A percentile compares a stretch with the other conserved stretches of the same genome.
phyloP scores from a whole-genome alignment of 2,888 invertebrate species.

The Adelognathus sp. region DNA sequence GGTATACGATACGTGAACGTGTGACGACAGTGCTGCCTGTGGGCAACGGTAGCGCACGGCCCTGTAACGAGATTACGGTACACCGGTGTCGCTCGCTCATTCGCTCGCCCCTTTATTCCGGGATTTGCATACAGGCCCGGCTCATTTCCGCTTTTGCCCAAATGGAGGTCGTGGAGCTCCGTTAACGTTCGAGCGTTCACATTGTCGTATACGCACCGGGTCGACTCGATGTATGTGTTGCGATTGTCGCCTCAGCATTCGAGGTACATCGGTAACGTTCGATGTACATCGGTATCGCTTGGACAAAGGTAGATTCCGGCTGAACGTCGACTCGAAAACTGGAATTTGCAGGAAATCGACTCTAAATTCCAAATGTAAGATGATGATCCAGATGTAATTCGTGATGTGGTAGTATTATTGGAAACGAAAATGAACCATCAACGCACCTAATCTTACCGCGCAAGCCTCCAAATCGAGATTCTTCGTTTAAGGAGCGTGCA shows the following conservation, averaged over 20 bases:
- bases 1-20: not conserved
- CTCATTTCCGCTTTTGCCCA: slow-evolving; percentile 75
- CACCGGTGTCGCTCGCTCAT: slow-evolving; percentile 36
- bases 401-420: too few species aligned
- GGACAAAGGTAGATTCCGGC: too few species aligned
- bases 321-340: too few species aligned
- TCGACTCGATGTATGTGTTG: not conserved
- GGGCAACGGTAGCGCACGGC: slow-evolving; percentile 52
- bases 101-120: slow-evolving; percentile 52
- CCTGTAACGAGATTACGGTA: slow-evolving; percentile 69
- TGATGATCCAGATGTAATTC: too few species aligned
- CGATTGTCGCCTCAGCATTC: not conserved
- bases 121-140: slow-evolving; percentile 70
- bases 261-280: not conserved
- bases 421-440: too few species aligned
- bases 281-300: too few species aligned
- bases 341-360: too few species aligned
- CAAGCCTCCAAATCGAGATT: too few species aligned
- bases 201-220: not conserved
- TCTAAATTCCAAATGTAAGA: too few species aligned
- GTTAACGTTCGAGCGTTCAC: slow-evolving; percentile 59
- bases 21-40: slow-evolving; percentile 12
- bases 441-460: too few species aligned
- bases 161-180: slow-evolving; percentile 73
- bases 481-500: too few species aligned